A percentile compares a stretch with the other conserved stretches of the same genome.
These are phyloP conservation scores for Cyphomyrmex costatus DNA, from an alignment of 1,140 invertebrate species.

Conservation along the genomic window DNA sequence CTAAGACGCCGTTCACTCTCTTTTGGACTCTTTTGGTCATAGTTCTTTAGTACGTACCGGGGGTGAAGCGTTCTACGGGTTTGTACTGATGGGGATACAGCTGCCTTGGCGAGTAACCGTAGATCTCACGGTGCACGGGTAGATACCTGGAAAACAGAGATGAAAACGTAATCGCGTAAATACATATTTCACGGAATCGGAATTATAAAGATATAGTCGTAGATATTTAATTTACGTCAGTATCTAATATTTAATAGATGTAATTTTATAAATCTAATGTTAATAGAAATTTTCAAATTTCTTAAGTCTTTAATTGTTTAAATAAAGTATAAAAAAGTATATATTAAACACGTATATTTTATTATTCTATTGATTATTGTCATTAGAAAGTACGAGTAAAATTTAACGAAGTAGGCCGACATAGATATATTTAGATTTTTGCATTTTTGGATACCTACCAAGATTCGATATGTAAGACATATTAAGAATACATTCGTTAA, in stretches of 20 bases:
- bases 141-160: constrained; percentile 88
- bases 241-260: too few species aligned
- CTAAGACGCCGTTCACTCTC: constrained; percentile 57
- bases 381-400: constrained; percentile 24
- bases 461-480: constrained; percentile 5
- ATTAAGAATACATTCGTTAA: constrained; percentile 13
- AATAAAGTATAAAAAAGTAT: neutral
- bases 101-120: constrained; percentile 94
- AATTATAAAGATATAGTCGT: neutral
- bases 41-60: constrained; percentile 91
- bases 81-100: constrained; percentile 95
- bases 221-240: neutral
- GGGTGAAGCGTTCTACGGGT: constrained; percentile 92
- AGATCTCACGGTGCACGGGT: constrained; percentile 94
- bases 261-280: neutral
- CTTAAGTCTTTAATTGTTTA: neutral
- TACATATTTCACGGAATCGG: neutral
- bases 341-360: neutral
- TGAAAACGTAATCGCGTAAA: neutral
- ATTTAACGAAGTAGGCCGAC: constrained; percentile 4
- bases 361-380: constrained; percentile 6
- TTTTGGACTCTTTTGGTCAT: constrained; percentile 77
- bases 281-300: neutral
- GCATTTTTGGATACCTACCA: constrained; percentile 18
- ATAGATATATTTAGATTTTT: constrained; percentile 18